These are phyloP conservation scores for Seriola quinqueradiata DNA, from an alignment of 2,113 vertebrate genomes.

Conservation along the genomic window DNA sequence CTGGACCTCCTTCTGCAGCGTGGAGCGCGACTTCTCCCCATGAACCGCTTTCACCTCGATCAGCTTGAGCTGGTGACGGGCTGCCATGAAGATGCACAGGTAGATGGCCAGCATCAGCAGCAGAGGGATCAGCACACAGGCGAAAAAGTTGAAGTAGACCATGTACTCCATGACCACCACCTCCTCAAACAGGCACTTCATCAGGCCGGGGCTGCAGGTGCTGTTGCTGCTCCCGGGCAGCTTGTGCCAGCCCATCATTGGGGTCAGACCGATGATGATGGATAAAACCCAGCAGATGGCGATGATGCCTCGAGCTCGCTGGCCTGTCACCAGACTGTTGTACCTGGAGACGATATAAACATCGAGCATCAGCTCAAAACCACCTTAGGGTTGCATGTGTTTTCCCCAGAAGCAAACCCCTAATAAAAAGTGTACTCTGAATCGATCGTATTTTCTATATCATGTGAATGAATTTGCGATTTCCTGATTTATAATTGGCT, in stretches of 20 bases:
- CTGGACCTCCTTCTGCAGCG: slow-evolving; percentile 94
- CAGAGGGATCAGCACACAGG: slow-evolving; percentile 92
- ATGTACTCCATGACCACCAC: slow-evolving; percentile 97
- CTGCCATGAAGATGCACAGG: slow-evolving; percentile 96
- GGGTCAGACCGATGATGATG: slow-evolving; percentile 94
- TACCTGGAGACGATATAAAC: slow-evolving; percentile 85
- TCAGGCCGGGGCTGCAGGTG: slow-evolving; percentile 79
- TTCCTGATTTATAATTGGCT: background rate
- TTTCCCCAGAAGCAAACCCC: background rate
- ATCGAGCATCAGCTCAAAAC: slow-evolving; percentile 4
- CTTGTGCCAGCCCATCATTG: slow-evolving; percentile 95
- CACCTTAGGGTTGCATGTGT: background rate
- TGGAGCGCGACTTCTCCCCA: slow-evolving; percentile 89
- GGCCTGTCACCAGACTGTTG: slow-evolving; percentile 93
- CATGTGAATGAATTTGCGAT: no score
- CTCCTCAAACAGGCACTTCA: slow-evolving; percentile 90
- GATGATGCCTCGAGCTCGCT: slow-evolving; percentile 92
- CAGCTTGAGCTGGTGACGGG: slow-evolving; percentile 93
- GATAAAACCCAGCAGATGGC: slow-evolving; percentile 96
- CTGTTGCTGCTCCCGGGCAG: background rate
- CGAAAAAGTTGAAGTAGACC: slow-evolving; percentile 98
- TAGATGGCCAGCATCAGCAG: slow-evolving; percentile 96
- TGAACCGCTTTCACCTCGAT: slow-evolving; percentile 89
- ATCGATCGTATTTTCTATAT: no score
- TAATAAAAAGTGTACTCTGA: no score